These are phyloP conservation scores for Poeciliopsis presidionis DNA, from an alignment of 2,797 vertebrate species.

Conservation along the genomic window DNA sequence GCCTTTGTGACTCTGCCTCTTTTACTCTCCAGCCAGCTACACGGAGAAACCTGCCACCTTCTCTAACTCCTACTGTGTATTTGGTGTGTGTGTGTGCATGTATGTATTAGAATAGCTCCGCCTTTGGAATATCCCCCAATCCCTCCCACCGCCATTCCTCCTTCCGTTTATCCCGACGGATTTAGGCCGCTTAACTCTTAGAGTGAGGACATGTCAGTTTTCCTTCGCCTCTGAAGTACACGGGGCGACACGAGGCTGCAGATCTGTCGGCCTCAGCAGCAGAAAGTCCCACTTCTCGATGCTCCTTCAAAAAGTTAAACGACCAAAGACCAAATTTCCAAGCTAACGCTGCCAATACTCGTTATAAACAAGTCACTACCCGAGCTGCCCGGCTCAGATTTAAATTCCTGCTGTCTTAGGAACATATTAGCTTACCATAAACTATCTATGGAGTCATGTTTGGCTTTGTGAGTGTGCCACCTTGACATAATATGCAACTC, in stretches of 20 bases:
- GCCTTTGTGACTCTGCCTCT: conserved; percentile 62
- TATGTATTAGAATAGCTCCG: conserved; percentile 73
- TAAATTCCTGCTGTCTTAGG: conserved; percentile 42
- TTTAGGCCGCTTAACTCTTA: conserved; percentile 78
- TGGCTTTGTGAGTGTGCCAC: conserved; percentile 62
- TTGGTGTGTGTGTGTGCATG: conserved; percentile 25
- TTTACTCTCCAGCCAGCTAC: conserved; percentile 55
- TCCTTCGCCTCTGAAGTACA: conserved; percentile 69
- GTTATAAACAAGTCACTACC: conserved; percentile 77
- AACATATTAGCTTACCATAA: conserved; percentile 43
- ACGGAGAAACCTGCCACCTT: conserved; percentile 54
- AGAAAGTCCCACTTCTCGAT: conserved; percentile 35
- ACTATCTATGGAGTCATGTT: conserved; percentile 35
- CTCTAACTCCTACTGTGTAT: conserved; percentile 45
- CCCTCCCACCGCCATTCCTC: conserved; percentile 50
- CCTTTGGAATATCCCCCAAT: conserved; percentile 46
- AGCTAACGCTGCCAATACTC: conserved; percentile 82
- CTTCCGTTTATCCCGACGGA: conserved; percentile 75
- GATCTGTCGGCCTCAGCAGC: conserved; percentile 42
- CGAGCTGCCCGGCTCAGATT: conserved; percentile 47
- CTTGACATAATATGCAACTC: conserved; percentile 73
- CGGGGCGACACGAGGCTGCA: conserved; percentile 55
- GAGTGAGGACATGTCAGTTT: conserved; percentile 68
- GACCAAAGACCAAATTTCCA: conserved; percentile 81
- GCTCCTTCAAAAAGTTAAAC: conserved; percentile 53